phyloP scores from a whole-genome alignment of 2,888 invertebrate genomes.

The Patella depressa region DNA sequence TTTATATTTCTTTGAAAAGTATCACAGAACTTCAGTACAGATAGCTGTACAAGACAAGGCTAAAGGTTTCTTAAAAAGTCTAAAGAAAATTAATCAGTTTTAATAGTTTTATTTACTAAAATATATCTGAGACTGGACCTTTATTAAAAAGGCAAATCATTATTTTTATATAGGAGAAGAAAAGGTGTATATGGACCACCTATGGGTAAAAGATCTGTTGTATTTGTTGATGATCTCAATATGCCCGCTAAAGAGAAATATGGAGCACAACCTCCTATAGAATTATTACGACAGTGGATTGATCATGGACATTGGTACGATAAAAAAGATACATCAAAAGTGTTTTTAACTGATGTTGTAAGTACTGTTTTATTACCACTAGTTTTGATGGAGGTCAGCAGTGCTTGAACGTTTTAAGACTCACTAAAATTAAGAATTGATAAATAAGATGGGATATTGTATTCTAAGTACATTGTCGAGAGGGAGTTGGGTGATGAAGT shows the following conservation, averaged over 20 bases:
- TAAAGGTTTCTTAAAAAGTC: too few species aligned
- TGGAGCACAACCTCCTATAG: constrained; percentile 72
- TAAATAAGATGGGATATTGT: neutral
- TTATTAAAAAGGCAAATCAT: too few species aligned
- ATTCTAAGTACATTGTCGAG: too few species aligned
- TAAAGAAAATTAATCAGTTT: too few species aligned
- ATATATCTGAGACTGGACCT: too few species aligned
- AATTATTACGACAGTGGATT: constrained; percentile 71
- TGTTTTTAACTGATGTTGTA: constrained; percentile 81
- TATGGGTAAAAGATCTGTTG: constrained; percentile 81
- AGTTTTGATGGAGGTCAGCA: neutral
- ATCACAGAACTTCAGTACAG: too few species aligned
- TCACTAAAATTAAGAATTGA: neutral
- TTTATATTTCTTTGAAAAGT: too few species aligned
- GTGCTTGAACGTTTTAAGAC: neutral
- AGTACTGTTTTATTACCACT: constrained; percentile 53
- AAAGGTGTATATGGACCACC: constrained; percentile 94
- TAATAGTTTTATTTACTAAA: too few species aligned
- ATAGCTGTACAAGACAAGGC: too few species aligned
- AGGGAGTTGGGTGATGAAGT: too few species aligned
- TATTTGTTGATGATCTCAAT: constrained; percentile 69
- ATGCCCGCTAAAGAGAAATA: constrained; percentile 72
- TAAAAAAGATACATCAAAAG: constrained; percentile 70
- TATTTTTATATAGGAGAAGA: constrained; percentile 75
- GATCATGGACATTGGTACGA: constrained; percentile 73